Conservation (phyloP, 2,888 invertebrate species). For the Mythimna loreyi region DNA sequence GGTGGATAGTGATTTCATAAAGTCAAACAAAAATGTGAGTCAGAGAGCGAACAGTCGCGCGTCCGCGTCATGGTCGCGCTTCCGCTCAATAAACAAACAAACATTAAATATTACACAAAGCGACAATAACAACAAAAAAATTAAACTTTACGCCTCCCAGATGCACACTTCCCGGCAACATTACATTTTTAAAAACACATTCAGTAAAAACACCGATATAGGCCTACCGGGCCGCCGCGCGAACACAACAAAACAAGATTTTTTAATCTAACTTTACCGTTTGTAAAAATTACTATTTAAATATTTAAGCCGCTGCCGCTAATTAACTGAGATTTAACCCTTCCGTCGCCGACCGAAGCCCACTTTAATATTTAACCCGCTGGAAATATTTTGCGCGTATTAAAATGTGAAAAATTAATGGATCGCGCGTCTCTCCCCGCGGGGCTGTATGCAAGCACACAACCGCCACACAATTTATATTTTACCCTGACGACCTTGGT, state of each 20-base stretch:
- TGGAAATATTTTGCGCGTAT: constrained; percentile 90
- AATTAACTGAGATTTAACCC: constrained; percentile 91
- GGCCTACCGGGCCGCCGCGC: constrained; percentile 84
- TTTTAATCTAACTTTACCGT: constrained; percentile 91
- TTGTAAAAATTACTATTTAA: constrained; percentile 91
- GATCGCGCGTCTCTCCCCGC: constrained; percentile 72
- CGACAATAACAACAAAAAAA: constrained; percentile 84
- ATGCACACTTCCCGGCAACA: constrained; percentile 80
- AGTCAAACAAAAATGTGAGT: constrained; percentile 78
- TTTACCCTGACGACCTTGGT: constrained; percentile 50
- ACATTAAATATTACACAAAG: constrained; percentile 86
- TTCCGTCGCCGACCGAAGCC: constrained; percentile 89
- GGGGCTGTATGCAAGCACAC: constrained; percentile 56
- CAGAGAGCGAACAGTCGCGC: constrained; percentile 61
- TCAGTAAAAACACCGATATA: constrained; percentile 80
- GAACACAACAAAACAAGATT: constrained; percentile 83
- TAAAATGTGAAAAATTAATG: constrained; percentile 90
- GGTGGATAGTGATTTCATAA: constrained; percentile 73
- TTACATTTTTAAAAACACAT: constrained; percentile 90
- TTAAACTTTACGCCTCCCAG: constrained; percentile 86
- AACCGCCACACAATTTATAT: constrained; percentile 36
- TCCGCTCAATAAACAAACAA: constrained; percentile 83
- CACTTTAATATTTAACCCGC: constrained; percentile 88
- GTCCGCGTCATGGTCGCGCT: constrained; percentile 67
- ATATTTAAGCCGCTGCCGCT: constrained; percentile 87